phyloP scores from a whole-genome alignment of 2,888 invertebrate species.

The Mimas tiliae region DNA sequence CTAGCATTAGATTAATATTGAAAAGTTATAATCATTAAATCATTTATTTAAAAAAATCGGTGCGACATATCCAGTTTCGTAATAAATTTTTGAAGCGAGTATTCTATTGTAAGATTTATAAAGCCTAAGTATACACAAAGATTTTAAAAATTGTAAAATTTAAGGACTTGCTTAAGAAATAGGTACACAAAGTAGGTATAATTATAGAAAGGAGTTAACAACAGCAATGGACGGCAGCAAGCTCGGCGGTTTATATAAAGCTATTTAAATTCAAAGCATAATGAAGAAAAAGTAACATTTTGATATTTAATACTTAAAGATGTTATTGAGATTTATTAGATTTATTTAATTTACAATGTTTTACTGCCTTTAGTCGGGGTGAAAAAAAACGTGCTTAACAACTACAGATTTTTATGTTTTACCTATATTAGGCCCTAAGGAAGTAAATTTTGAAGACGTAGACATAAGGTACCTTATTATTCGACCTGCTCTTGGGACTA shows the following conservation, averaged over 20 bases:
- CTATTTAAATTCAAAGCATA: conserved; percentile 10
- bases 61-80: background rate
- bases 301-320: too few relatives aligned
- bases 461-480: background rate
- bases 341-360: background rate
- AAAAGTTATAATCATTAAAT: too few relatives aligned
- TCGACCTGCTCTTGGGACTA: background rate
- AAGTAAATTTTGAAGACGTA: conserved; percentile 6
- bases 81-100: background rate
- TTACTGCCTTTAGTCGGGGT: background rate
- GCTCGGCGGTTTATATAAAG: conserved; percentile 45
- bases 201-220: conserved; percentile 41
- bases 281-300: background rate
- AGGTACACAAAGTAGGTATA: conserved; percentile 19
- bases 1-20: too few relatives aligned
- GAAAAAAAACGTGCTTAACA: background rate
- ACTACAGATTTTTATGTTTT: background rate
- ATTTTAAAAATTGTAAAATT: conserved; percentile 5
- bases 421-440: conserved; percentile 11
- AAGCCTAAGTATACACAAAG: background rate
- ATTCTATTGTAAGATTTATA: background rate
- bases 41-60: too few relatives aligned
- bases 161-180: background rate
- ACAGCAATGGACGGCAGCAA: conserved; percentile 76
- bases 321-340: background rate